A percentile compares a stretch with the other conserved stretches of the same genome.
Evolutionary conservation across 2,113 vertebrate species (phyloP).

Genomic region (Phylloscopus trochilus): DNA sequence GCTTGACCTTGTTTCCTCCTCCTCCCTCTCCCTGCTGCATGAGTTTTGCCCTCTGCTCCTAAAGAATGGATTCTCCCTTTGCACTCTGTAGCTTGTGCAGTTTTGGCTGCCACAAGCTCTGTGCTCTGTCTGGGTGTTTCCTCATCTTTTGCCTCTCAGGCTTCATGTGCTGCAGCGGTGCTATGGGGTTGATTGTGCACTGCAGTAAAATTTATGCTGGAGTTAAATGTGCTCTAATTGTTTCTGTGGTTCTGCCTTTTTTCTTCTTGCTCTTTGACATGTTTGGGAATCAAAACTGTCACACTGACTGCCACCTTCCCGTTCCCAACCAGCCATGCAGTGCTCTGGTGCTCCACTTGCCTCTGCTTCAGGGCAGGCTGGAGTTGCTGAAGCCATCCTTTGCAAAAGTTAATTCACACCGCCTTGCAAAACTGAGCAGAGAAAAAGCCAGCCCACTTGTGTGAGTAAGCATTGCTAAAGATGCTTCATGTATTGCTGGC

Average conservation of each 20-base stretch:
- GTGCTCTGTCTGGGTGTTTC: neutral
- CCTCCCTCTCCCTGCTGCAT: neutral
- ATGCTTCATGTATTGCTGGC: neutral
- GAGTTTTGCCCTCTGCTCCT: neutral
- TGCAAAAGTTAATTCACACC: neutral
- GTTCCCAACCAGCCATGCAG: neutral
- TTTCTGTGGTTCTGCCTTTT: neutral
- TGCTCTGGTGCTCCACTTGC: neutral
- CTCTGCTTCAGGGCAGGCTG: neutral
- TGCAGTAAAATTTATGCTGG: neutral
- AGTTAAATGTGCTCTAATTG: neutral
- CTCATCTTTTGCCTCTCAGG: neutral
- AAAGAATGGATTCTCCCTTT: neutral
- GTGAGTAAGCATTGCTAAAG: conserved; percentile 19
- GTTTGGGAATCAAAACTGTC: neutral
- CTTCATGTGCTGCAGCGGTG: neutral
- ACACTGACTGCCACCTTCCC: neutral
- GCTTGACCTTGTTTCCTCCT: neutral
- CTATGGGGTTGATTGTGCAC: accelerated
- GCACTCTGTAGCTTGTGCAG: accelerated
- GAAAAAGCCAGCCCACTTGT: neutral
- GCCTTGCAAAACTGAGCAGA: neutral
- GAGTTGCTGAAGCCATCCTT: neutral
- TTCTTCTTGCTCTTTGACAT: neutral
- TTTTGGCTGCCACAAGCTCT: neutral